These are phyloP conservation scores for Odontomyia ornata DNA, from an alignment of 2,888 invertebrate species.

Conservation along the genomic window DNA sequence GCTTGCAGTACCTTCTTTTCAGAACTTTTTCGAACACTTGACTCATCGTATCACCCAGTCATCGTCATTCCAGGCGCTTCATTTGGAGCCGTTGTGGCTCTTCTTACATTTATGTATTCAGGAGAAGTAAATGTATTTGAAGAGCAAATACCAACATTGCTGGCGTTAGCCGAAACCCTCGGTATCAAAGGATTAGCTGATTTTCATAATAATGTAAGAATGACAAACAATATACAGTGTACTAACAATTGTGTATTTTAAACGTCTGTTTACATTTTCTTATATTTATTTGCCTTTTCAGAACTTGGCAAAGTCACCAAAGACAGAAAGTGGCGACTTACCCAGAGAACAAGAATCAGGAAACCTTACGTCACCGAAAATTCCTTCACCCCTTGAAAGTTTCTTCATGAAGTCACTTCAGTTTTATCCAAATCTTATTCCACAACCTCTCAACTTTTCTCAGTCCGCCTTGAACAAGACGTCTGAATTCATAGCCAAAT, in stretches of 20 bases:
- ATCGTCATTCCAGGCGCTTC: constrained; percentile 64
- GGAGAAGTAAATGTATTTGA: constrained; percentile 87
- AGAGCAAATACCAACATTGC: constrained; percentile 78
- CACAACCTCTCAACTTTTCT: constrained; percentile 63
- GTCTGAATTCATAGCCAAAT: constrained; percentile 61
- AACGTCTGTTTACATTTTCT: no score
- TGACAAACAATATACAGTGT: no score
- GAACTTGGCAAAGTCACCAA: constrained; percentile 56
- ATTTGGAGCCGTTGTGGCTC: constrained; percentile 67
- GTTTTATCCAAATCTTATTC: constrained; percentile 62
- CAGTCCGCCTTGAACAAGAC: constrained; percentile 63
- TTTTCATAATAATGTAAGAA: constrained; percentile 75
- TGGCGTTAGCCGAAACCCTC: constrained; percentile 80
- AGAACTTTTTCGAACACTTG: constrained; percentile 74
- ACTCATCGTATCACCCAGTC: constrained; percentile 62
- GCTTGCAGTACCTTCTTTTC: constrained; percentile 92
- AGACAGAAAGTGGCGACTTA: constrained; percentile 47
- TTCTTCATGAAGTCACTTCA: constrained; percentile 63
- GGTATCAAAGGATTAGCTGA: constrained; percentile 85
- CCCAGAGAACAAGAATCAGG: constrained; percentile 49
- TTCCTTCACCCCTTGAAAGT: constrained; percentile 61
- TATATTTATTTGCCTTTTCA: constrained; percentile 49
- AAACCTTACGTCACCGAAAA: constrained; percentile 51
- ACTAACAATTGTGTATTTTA: not conserved
- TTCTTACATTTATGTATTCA: constrained; percentile 87